These are phyloP conservation scores for Vidua macroura DNA, from an alignment of 2,113 vertebrate species.

Conservation along the genomic window DNA sequence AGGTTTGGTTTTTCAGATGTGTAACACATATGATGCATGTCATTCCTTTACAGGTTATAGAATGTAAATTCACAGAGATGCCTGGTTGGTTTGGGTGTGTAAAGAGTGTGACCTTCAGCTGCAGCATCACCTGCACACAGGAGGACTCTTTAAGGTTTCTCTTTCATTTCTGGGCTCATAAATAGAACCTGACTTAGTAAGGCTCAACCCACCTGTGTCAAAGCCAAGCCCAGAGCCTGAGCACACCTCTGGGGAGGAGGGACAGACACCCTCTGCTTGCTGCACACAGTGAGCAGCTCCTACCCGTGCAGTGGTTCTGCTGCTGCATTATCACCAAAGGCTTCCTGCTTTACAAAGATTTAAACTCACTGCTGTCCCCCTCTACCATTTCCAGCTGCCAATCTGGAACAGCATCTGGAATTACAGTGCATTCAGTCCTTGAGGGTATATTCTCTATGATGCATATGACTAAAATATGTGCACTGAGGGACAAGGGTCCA, in stretches of 20 bases:
- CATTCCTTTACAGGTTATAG: background rate
- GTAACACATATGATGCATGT: rapidly evolving
- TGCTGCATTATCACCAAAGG: background rate
- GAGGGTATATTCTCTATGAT: background rate
- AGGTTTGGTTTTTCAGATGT: background rate
- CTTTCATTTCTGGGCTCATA: background rate
- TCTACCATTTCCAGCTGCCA: background rate
- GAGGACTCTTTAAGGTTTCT: background rate
- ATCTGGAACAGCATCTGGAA: slow-evolving; percentile 52
- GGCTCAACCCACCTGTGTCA: background rate
- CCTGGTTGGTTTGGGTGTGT: background rate
- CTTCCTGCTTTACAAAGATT: background rate
- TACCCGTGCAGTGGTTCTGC: rapidly evolving
- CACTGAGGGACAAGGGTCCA: background rate
- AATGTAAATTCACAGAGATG: background rate
- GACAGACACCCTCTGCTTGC: background rate
- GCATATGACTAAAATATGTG: background rate
- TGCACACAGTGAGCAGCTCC: background rate
- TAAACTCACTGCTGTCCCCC: background rate
- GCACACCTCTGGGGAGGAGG: background rate
- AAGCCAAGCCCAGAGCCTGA: background rate
- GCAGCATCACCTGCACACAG: background rate
- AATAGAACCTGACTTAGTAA: background rate
- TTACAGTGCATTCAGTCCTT: background rate
- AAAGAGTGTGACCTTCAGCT: background rate